Evolutionary conservation across 2,888 invertebrate species (phyloP), one percentile per base, ranked within the genome.

Genomic region (Chrysotoxum bicinctum): DNA sequence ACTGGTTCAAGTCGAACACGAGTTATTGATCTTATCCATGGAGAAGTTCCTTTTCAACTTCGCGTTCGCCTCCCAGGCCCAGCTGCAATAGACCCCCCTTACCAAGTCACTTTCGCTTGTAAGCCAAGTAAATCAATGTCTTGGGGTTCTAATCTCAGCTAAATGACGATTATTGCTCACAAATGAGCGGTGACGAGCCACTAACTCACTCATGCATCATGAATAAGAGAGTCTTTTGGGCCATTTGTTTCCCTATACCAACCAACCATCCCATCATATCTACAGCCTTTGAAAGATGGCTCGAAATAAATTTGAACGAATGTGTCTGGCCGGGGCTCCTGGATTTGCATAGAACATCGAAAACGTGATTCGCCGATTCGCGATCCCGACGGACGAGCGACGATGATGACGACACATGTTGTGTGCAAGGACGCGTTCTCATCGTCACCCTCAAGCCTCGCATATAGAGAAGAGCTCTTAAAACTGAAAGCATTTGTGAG

Each of bases 331-430:
- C 32, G 40, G 83, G 21, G 84, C 84, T 85, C 68, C 84, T 85
- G 84, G 68, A 85, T 85, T 85, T 81, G 81, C 84, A 85, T 85
- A 85, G 68, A 85, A 85, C 81, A 85, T 45, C 80, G 72, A 85
- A 85, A 85, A 85, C 84, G 84, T 85, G 84, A 85, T 80, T 64
- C 16, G 50, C 23, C 62, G 62, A 40, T 73, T 72, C 23, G 16
- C 52, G 40, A 52, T 37, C 32, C 19, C 45, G 62, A 16, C 10
- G 6, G n/a, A 23, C 62, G 16, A 37, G 37, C 23, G 7, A 19
- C 32, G 58, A 45, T n/a, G 7, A 19, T 19, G 58, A 45, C 56
- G 48, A 32, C 50, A 56, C 43, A 45, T 58, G 72, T 66, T 58
- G 43, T 75, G 62, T 66, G 60, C 76, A 85, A 81, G 81, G 85